Evolutionary conservation across 35 echinoderm and acorn worm species (phyloP), one percentile per base, ranked within the genome.

Genomic region (Ophiothrix spiculata): DNA sequence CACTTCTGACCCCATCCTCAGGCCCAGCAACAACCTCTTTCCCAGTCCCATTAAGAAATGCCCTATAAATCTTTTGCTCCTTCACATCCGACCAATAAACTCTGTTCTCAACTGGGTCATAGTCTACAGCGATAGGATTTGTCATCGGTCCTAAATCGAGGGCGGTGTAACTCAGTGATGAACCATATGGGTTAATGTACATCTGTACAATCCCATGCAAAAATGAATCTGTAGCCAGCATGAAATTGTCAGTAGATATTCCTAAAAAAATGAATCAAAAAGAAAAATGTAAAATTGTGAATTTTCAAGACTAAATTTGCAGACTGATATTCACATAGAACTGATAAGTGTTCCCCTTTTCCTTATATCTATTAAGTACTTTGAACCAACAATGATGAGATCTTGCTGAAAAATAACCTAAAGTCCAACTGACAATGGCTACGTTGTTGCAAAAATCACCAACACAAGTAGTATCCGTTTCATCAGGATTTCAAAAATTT

Each of bases 121-220:
- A 90, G 74, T 81, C 81, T 15, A 90, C 32, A 10, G 80, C 88
- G 0, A 90, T 83, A 35, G 88, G 81, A 37, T 81, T 75, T 25
- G 54, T 84, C 56, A 54, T 56, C 1, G 63, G 40, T 11, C 82
- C 88, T 14, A 90, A 49, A 8, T 82, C 80, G 28, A 90, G 69
- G 35, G 88, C 64, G 21, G 80, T 31, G 74, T 84, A 84, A 23
- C 38, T 31, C 0, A 64, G 34, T 37, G 32, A 46, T 16, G 80
- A 29, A 23, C 28, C 39, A 28, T 82, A n/a, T n/a, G n/a, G n/a
- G n/a, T n/a, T 45, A 25, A 90, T 40, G 29, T 60, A 76, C 31
- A 90, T 77, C 81, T 90, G 88, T 16, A 90, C 83, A 73, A 90
- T 90, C 25, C 81, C 81, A 33, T 64, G 88, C 4, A 90, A 35